Base-by-base conservation (phyloP, 2,888 invertebrate species). In the Mycalesis mineus region DNA sequence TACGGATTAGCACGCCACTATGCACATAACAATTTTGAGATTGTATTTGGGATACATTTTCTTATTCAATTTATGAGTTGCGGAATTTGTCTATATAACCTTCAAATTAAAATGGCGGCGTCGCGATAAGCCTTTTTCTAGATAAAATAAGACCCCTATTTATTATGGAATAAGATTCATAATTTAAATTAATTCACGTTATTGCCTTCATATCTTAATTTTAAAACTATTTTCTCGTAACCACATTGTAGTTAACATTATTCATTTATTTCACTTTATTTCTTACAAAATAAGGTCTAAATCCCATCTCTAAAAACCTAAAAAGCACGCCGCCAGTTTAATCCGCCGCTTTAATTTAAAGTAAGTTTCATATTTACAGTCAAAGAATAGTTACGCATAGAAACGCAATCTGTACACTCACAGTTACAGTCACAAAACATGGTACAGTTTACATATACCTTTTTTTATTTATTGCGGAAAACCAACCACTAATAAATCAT, bases 301-400 rank as follows among this genome's bases (percentile, higher is more conserved):
- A 45, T 45, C 8, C 9, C 8, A 31, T 5, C 14, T n/a, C 7
- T 44, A 1, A n/a, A n/a, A 7, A 28, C 44, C 3, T 7, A 44
- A 28, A 44, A 44, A 14, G 3, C 29, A 29, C 5, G 14, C 14
- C 31, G 11, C 47, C 47, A 14, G 33, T 47, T 31, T 15, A 15
- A 47, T 47, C 11, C 31, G 15, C 31, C 9, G 15, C 33, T 47
- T 47, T 31, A 28, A 47, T 49, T 51, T 36, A 37, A 48, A 29
- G 45, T 52, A 40, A 17, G n/a, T 47, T 53, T 31, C 15, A 52
- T 60, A 62, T 60, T 60, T 62, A 60, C 57, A 57, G 22, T 17
- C 17, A 42, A n/a, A n/a, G 22, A 22, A 22, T 22, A 4, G 5
- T 22, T 22, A 22, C 22, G 22, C 22, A 22, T 22, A 22, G 22